Percentiles rank a stretch among this genome's conserved stretches.
Evolutionary conservation across 2,888 invertebrate genomes (phyloP).

Genomic region (Chymomyza fuscimana): DNA sequence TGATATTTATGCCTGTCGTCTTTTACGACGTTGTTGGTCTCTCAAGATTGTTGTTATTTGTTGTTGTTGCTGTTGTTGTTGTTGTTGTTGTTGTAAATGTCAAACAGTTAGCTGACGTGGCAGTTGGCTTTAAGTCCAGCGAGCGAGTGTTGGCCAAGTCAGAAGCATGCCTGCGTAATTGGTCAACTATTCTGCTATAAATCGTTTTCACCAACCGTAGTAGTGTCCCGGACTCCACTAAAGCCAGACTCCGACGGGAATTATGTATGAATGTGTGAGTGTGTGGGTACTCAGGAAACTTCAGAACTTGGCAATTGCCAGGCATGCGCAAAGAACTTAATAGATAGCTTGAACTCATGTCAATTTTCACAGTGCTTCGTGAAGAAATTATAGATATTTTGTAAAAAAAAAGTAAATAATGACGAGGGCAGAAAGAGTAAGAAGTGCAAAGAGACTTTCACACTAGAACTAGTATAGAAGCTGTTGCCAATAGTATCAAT

Average conservation of each 20-base stretch:
- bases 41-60: neutral
- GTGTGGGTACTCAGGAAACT: neutral
- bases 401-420: neutral
- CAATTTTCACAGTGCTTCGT: neutral
- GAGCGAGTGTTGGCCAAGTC: conserved; percentile 11
- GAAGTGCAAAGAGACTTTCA: neutral
- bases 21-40: conserved; percentile 30
- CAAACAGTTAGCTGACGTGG: conserved; percentile 46
- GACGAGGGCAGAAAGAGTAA: neutral
- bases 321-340: conserved; percentile 3
- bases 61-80: conserved; percentile 17
- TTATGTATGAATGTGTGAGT: neutral
- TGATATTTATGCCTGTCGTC: conserved; percentile 76
- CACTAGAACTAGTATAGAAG: too few species aligned
- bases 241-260: conserved; percentile 2
- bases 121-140: conserved; percentile 18
- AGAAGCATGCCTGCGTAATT: conserved; percentile 65
- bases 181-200: conserved; percentile 68
- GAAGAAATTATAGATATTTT: neutral
- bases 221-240: conserved; percentile 17
- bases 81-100: conserved; percentile 42
- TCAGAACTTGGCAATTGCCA: neutral
- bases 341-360: neutral
- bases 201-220: conserved; percentile 43
- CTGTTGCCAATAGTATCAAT: too few species aligned